phyloP scores from a whole-genome alignment of 2,888 invertebrate species.

The Drosophila melanocephala region DNA sequence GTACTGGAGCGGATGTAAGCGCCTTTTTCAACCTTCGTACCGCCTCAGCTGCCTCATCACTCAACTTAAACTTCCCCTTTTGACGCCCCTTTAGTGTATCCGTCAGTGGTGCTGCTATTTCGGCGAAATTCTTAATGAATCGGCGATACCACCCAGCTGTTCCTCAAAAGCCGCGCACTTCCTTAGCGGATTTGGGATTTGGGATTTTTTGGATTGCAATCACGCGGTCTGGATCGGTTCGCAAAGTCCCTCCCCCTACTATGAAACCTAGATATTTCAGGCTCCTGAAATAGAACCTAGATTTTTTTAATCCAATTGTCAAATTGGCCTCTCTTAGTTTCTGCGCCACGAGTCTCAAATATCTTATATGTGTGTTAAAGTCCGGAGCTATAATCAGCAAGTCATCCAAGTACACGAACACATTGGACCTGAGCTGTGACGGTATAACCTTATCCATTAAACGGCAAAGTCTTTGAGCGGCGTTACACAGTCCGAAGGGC shows the following conservation, averaged over 20 bases:
- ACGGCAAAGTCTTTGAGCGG: constrained; percentile 4
- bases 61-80: background rate
- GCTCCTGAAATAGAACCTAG: constrained; percentile 1
- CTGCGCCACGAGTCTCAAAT: too few species aligned
- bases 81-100: background rate
- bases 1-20: constrained; percentile 10
- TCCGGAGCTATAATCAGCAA: too few species aligned
- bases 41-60: background rate
- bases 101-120: background rate
- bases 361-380: too few species aligned
- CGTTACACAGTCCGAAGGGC: constrained; percentile 10
- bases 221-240: background rate
- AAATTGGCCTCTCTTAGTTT: too few species aligned
- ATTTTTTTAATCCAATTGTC: too few species aligned
- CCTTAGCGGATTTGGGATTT: background rate
- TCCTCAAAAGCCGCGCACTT: constrained; percentile 1
- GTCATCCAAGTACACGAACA: too few species aligned
- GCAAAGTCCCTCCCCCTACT: background rate
- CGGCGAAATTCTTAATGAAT: background rate
- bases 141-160: background rate
- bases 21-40: background rate
- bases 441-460: constrained; percentile 12
- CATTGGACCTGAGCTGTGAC: too few species aligned
- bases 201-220: background rate
- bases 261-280: constrained; percentile 16